Conservation (phyloP, 2,888 invertebrate species). For the Meta bourneti region DNA sequence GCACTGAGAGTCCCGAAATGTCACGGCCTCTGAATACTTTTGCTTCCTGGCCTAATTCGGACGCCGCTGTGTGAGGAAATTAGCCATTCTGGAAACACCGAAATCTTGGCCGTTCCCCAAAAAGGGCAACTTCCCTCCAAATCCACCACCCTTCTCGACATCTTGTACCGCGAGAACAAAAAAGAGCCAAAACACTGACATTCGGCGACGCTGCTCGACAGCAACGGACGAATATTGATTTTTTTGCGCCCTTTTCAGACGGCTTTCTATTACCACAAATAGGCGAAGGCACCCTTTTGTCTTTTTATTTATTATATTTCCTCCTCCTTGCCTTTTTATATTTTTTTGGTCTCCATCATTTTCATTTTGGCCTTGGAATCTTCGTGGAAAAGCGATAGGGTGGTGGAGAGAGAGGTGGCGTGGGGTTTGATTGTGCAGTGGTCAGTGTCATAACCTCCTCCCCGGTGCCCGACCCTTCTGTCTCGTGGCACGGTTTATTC, state of each 20-base stretch:
- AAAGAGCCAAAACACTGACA: slow-evolving; percentile 27
- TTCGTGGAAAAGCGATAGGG: background rate
- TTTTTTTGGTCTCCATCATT: slow-evolving; percentile 28
- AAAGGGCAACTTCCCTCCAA: slow-evolving; percentile 12
- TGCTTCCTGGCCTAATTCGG: background rate
- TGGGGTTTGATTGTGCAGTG: slow-evolving; percentile 21
- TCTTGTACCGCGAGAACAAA: background rate
- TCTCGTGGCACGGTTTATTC: slow-evolving; percentile 24
- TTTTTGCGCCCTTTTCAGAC: slow-evolving; percentile 47
- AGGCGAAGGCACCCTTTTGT: slow-evolving; percentile 47
- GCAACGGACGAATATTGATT: slow-evolving; percentile 63
- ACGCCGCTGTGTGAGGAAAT: background rate
- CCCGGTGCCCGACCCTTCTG: slow-evolving; percentile 6
- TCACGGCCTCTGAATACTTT: background rate
- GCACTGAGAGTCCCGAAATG: background rate
- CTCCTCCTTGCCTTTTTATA: slow-evolving; percentile 7
- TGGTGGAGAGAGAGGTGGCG: background rate
- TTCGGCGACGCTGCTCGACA: slow-evolving; percentile 20
- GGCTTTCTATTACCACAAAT: slow-evolving; percentile 69
- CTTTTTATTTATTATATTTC: slow-evolving; percentile 48
- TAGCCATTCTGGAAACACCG: background rate
- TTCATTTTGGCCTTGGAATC: slow-evolving; percentile 22
- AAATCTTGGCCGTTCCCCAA: slow-evolving; percentile 19
- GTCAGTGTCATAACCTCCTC: slow-evolving; percentile 41
- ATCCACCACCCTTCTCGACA: slow-evolving; percentile 18